Conservation (phyloP, 2,888 invertebrate genomes). For the Coecobrya sp. region DNA sequence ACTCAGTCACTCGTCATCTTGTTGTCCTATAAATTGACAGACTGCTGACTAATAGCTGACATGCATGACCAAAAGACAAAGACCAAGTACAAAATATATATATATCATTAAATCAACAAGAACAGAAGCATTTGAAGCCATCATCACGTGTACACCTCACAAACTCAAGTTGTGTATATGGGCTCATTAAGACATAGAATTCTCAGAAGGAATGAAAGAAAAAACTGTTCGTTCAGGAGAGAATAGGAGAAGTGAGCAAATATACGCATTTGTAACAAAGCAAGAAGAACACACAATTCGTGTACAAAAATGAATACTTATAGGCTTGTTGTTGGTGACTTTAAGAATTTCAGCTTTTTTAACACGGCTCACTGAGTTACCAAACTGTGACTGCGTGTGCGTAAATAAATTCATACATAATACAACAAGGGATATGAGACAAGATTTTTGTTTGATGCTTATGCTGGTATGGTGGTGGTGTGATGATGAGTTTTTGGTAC, state of each 20-base stretch:
- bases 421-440: neutral
- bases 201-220: neutral
- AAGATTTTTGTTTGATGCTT: neutral
- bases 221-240: neutral
- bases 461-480: neutral
- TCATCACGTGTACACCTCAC: neutral
- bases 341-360: constrained; percentile 3
- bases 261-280: neutral
- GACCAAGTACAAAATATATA: constrained; percentile 31
- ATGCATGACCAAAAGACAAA: constrained; percentile 65
- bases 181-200: constrained; percentile 29
- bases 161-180: constrained; percentile 5
- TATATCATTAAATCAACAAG: neutral
- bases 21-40: constrained; percentile 43
- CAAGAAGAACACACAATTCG: neutral
- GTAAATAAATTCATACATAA: neutral
- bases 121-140: neutral
- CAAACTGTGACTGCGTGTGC: neutral
- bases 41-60: constrained; percentile 55
- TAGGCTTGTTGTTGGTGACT: neutral
- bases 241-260: neutral
- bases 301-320: neutral
- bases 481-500: constrained; percentile 3
- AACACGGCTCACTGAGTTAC: constrained; percentile 40
- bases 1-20: constrained; percentile 42